Conservation (phyloP, 1,140 invertebrate species). For the Cardiocondyla obscurior region DNA sequence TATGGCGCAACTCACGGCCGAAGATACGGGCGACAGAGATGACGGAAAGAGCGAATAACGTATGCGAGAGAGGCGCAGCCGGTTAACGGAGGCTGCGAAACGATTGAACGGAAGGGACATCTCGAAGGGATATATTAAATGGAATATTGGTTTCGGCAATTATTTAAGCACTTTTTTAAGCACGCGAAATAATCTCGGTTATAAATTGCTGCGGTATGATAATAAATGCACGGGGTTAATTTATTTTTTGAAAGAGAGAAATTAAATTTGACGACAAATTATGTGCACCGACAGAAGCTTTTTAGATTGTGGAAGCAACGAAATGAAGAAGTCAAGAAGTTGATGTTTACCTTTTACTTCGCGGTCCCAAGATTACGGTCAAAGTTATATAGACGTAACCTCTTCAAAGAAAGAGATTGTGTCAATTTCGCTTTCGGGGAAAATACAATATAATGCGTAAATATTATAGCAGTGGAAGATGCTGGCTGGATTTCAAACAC, state of each 20-base stretch:
- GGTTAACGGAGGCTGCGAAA: constrained; percentile 24
- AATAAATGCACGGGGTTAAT: background rate
- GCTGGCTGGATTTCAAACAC: background rate
- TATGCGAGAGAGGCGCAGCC: constrained; percentile 14
- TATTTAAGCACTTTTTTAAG: constrained; percentile 14
- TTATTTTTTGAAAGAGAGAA: constrained; percentile 8
- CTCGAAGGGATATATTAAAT: constrained; percentile 5
- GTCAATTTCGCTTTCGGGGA: constrained; percentile 46
- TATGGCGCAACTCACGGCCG: constrained; percentile 75
- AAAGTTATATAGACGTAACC: constrained; percentile 53
- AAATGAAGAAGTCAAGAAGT: constrained; percentile 47
- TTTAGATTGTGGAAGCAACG: constrained; percentile 48
- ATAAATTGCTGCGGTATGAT: background rate
- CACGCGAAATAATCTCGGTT: constrained; percentile 12
- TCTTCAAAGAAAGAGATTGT: constrained; percentile 56
- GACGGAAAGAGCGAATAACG: constrained; percentile 52
- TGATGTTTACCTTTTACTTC: constrained; percentile 52
- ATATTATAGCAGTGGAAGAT: constrained; percentile 1
- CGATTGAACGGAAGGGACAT: background rate
- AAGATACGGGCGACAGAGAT: constrained; percentile 53
- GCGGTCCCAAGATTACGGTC: constrained; percentile 43
- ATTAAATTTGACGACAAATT: constrained; percentile 46
- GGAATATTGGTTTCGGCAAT: background rate
- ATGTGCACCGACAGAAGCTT: constrained; percentile 23
- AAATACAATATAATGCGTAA: constrained; percentile 31